These are phyloP conservation scores for Papilio polytes DNA, from an alignment of 1,140 invertebrate species.

Conservation along the genomic window DNA sequence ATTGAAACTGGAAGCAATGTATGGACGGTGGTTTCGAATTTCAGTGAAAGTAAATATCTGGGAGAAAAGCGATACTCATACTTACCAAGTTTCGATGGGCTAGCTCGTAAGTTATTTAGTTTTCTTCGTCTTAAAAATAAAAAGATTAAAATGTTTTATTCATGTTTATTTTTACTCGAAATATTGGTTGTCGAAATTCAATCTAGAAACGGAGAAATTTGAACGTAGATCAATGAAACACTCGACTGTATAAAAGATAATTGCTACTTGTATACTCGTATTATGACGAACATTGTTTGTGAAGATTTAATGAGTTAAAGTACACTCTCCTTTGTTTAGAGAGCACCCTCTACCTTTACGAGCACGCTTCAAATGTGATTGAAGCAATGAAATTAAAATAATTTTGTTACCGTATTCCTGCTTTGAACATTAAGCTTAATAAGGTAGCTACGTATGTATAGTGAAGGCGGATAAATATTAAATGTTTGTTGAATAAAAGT, in stretches of 20 bases:
- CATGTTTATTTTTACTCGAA: not conserved
- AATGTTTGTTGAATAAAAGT: slow-evolving; percentile 1
- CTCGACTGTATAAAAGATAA: not conserved
- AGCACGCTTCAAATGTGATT: slow-evolving; percentile 9
- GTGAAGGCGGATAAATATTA: not conserved
- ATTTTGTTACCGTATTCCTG: not conserved
- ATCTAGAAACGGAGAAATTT: not conserved
- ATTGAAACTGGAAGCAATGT: not conserved
- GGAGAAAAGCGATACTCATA: not conserved
- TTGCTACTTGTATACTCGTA: not conserved
- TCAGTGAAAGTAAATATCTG: slow-evolving; percentile 17
- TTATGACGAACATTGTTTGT: slow-evolving; percentile 15
- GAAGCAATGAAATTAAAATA: not conserved
- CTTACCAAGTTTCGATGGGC: not conserved
- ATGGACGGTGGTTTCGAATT: not conserved
- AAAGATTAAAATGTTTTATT: no score
- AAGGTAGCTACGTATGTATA: not conserved
- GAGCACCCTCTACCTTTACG: not conserved
- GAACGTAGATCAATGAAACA: not conserved
- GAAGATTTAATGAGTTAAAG: slow-evolving; percentile 19
- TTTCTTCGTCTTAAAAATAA: not conserved
- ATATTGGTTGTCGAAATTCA: not conserved
- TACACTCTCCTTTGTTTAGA: not conserved
- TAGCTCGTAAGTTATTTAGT: not conserved
- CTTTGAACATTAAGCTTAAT: not conserved